Base-by-base conservation (phyloP, 2,113 vertebrate genomes). In the Ceuthmochares aereus region DNA sequence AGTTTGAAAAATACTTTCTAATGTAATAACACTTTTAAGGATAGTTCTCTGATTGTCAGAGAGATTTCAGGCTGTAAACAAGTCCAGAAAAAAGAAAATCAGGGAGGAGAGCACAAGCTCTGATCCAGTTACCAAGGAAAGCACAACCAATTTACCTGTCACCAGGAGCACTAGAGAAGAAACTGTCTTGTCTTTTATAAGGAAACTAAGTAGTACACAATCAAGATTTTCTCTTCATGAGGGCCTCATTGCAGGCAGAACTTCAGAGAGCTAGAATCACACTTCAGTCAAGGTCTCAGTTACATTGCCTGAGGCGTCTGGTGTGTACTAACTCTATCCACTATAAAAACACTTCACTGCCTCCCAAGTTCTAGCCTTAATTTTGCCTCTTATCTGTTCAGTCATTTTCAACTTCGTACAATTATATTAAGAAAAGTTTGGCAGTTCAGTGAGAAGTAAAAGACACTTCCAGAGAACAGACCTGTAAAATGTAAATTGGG, bases 281-380 rank as follows among this genome's bases (percentile, higher is more conserved):
- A 77, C 0, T 0, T 0, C 1, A 4, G 4, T 25, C 4, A 0
- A 51, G 37, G 16, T 45, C 74, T 34, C 22, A 45, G 25, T 80
- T 78, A 55, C 3, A 3, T 18, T 81, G 55, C 40, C 12, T 56
- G 45, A 15, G 3, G 6, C 30, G 76, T 10, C 64, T 87, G 16
- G 7, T 4, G 1, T 51, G 12, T 91, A 49, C 12, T 23, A 32
- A 0, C 60, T 47, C 36, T 56, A 34, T 3, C 29, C 37, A 72
- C 22, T 79, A 7, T 16, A 37, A 92, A 85, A 83, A 32, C 32
- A 72, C 16, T 52, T 72, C 6, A 55, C 7, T 85, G 14, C 14
- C 19, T 12, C 16, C 30, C 17, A 72, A 42, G 20, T 72, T 69
- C 58, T 37, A 95, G 29, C 21, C 13, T 62, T 84, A 66, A 54